A percentile compares a stretch with the other conserved stretches of the same genome.
phyloP scores from a whole-genome alignment of 2,888 invertebrate genomes.

The Tetheella fluctuosa region DNA sequence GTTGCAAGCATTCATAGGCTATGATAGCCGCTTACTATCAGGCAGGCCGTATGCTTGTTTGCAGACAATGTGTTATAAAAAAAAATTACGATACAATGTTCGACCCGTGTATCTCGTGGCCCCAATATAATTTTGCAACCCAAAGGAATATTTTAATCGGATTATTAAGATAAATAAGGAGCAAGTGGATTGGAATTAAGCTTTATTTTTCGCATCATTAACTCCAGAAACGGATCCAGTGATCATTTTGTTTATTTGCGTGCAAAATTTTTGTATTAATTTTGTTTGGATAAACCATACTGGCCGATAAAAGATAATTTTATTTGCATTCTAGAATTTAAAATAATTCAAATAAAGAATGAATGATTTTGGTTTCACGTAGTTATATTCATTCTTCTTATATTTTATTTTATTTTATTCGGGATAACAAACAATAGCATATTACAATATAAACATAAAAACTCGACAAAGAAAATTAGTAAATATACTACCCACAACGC shows the following conservation, averaged over 20 bases:
- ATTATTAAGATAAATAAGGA: slow-evolving; percentile 43
- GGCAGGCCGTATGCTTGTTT: too few species aligned
- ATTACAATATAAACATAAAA: too few species aligned
- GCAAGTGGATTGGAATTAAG: slow-evolving; percentile 33
- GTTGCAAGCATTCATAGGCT: too few species aligned
- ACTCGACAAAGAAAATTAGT: too few species aligned
- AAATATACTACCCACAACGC: too few species aligned
- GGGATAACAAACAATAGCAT: too few species aligned
- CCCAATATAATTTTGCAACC: slow-evolving; percentile 26
- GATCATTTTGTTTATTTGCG: slow-evolving; percentile 21
- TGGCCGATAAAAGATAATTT: not conserved
- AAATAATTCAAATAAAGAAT: not conserved
- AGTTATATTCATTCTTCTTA: too few species aligned
- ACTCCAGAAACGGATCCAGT: slow-evolving; percentile 17
- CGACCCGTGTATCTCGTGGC: slow-evolving; percentile 21
- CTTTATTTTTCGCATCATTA: slow-evolving; percentile 33
- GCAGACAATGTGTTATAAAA: too few species aligned
- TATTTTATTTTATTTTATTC: too few species aligned
- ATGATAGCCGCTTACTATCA: too few species aligned
- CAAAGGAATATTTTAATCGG: slow-evolving; percentile 40
- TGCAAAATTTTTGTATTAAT: slow-evolving; percentile 16
- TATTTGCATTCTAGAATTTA: not conserved
- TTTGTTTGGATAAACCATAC: not conserved
- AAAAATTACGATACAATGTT: too few species aligned
- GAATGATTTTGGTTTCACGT: too few species aligned